Conservation (phyloP, 2,888 invertebrate genomes). For the Crepidodera aurea region DNA sequence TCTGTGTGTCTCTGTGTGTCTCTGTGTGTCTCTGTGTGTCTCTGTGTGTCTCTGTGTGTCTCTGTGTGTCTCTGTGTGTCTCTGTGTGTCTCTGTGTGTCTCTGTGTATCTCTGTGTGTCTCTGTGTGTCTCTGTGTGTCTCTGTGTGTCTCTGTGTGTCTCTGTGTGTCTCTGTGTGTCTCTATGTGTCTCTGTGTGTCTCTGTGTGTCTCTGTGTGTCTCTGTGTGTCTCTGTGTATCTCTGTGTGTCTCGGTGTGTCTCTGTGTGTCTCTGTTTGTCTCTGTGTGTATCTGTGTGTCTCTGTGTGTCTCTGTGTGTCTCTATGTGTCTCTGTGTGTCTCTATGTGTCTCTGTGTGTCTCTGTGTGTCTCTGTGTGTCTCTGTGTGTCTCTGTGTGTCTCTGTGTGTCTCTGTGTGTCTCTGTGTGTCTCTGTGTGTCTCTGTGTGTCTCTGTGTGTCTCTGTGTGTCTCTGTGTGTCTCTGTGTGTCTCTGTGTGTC, state of each 20-base stretch:
- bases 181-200: too few relatives aligned
- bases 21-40: not conserved
- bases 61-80: not conserved
- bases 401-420: not conserved
- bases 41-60: not conserved
- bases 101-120: too few relatives aligned
- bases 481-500: not conserved
- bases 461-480: not conserved
- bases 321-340: too few relatives aligned
- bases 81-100: not conserved
- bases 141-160: not conserved
- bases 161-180: not conserved
- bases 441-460: not conserved
- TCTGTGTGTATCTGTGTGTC: too few relatives aligned
- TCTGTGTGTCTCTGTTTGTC: too few relatives aligned
- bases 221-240: too few relatives aligned
- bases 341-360: too few relatives aligned
- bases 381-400: not conserved
- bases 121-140: not conserved
- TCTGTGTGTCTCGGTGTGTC: too few relatives aligned
- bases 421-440: not conserved
- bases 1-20: not conserved
- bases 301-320: too few relatives aligned
- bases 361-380: not conserved
- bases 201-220: not conserved